phyloP scores from a whole-genome alignment of 2,888 invertebrate species.

The Mesoligia furuncula region DNA sequence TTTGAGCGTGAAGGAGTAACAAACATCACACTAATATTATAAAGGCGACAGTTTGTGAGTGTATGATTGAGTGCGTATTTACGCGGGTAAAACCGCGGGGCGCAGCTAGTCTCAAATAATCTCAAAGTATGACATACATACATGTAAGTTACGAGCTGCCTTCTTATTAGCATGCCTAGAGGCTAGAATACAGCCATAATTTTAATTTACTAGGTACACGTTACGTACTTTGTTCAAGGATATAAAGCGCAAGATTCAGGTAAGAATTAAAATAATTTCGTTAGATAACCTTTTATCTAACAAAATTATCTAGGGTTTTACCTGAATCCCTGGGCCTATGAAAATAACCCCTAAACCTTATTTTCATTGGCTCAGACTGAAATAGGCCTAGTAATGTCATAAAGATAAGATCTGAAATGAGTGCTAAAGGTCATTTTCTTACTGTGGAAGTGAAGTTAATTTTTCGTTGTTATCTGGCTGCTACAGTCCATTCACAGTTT shows the following conservation, averaged over 20 bases:
- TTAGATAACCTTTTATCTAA: slow-evolving; percentile 38
- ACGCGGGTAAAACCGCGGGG: too few relatives aligned
- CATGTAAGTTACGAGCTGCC: not conserved
- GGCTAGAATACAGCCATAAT: slow-evolving; percentile 30
- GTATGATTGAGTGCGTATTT: too few relatives aligned
- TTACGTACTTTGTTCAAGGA: slow-evolving; percentile 23
- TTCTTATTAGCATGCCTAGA: slow-evolving; percentile 2
- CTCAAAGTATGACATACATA: too few relatives aligned
- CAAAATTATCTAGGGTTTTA: not conserved
- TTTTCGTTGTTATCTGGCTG: not conserved
- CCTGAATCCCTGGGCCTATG: not conserved
- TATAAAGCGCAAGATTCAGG: slow-evolving; percentile 47
- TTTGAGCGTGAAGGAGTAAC: too few relatives aligned
- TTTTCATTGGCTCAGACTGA: slow-evolving; percentile 36
- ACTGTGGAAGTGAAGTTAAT: not conserved
- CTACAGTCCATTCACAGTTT: too few relatives aligned
- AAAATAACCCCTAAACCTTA: not conserved
- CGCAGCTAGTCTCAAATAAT: too few relatives aligned
- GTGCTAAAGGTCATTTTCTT: slow-evolving; percentile 37
- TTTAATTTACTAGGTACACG: slow-evolving; percentile 18
- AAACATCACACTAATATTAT: too few relatives aligned
- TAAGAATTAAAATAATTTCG: slow-evolving; percentile 53
- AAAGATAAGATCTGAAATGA: slow-evolving; percentile 48
- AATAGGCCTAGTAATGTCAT: slow-evolving; percentile 30
- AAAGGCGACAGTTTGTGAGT: too few relatives aligned